Evolutionary conservation across 2,113 vertebrate genomes (phyloP).

Genomic region (Pogonocichla stellata): DNA sequence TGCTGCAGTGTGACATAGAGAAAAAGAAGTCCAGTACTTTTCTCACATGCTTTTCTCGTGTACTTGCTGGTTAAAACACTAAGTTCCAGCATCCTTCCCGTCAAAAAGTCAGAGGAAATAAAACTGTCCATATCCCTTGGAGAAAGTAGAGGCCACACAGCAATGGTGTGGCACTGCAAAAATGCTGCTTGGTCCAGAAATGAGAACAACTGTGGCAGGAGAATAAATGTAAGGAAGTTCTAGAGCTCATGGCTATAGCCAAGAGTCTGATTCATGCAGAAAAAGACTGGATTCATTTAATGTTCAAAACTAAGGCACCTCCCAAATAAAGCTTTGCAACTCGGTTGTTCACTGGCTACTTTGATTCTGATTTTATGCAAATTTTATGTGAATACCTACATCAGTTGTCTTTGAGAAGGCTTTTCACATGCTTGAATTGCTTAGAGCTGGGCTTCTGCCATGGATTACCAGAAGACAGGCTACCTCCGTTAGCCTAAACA

Average conservation of each 20-base stretch:
- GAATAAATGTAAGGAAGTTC: neutral
- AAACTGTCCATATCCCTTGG: neutral
- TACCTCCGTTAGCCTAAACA: neutral
- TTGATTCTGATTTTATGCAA: neutral
- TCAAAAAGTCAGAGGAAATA: neutral
- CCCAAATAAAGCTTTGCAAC: neutral
- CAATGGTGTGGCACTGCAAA: neutral
- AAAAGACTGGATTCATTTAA: neutral
- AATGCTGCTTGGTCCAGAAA: neutral
- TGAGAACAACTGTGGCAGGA: neutral
- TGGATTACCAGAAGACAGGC: neutral
- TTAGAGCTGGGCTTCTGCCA: neutral
- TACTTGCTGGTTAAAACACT: neutral
- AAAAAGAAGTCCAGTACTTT: neutral
- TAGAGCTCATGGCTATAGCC: neutral
- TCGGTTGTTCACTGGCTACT: neutral
- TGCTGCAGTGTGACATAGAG: neutral
- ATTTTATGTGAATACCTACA: neutral
- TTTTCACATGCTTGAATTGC: neutral
- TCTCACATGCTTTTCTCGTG: neutral
- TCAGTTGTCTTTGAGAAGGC: neutral
- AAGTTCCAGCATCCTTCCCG: neutral
- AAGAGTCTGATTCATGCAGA: neutral
- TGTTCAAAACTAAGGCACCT: neutral
- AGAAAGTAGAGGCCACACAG: neutral